These are phyloP conservation scores for Eulemur albifrons DNA, from an alignment of 2,797 vertebrate genomes.

Conservation along the genomic window DNA sequence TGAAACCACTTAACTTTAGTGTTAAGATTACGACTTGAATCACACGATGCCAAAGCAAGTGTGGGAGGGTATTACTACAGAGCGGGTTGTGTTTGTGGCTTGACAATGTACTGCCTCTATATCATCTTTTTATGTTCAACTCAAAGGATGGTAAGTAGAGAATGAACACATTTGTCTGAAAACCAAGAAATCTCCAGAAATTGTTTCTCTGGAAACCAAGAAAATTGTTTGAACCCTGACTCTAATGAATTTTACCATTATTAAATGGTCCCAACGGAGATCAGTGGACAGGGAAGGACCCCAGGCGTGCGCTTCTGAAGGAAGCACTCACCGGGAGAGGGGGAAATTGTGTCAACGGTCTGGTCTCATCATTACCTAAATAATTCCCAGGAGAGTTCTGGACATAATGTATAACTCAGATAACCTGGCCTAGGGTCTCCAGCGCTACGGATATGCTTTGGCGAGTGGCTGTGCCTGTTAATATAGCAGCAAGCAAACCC, in stretches of 20 bases:
- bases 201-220: background rate
- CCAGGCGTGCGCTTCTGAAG: background rate
- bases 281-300: background rate
- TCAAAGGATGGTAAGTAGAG: slow-evolving; percentile 13
- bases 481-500: background rate
- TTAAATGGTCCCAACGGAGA: background rate
- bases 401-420: background rate
- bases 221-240: background rate
- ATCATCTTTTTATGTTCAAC: background rate
- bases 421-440: background rate
- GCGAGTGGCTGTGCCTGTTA: background rate
- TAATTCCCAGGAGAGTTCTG: background rate
- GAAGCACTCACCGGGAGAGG: background rate
- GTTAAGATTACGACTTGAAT: background rate
- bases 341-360: background rate
- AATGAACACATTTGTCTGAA: background rate
- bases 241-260: background rate
- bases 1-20: slow-evolving; percentile 17
- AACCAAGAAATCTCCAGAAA: background rate
- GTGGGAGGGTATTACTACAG: background rate
- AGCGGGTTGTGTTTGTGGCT: background rate
- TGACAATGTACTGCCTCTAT: background rate
- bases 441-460: background rate
- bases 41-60: background rate
- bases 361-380: background rate